These are phyloP conservation scores for Caenorhabditis sp. DNA, from an alignment of 2,888 invertebrate species.

Conservation along the genomic window DNA sequence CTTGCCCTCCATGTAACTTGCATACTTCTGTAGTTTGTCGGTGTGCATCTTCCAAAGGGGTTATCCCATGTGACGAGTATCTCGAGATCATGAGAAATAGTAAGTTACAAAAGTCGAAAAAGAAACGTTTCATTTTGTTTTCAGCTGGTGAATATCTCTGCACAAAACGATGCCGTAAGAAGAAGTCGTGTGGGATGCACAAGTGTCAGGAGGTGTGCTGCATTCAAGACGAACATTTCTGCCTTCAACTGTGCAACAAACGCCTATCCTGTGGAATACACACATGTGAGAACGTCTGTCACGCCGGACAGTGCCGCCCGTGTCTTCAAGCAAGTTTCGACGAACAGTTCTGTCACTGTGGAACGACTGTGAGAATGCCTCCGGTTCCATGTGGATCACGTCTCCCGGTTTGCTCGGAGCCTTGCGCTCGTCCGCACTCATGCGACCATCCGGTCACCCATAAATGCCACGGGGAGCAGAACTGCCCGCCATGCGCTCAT, in stretches of 20 bases:
- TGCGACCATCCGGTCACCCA: conserved; percentile 74
- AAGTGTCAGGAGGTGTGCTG: conserved; percentile 94
- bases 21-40: conserved; percentile 90
- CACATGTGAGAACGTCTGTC: conserved; percentile 92
- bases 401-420: conserved; percentile 89
- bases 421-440: conserved; percentile 91
- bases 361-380: conserved; percentile 91
- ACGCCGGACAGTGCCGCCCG: conserved; percentile 90
- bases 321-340: conserved; percentile 92
- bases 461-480: conserved; percentile 85
- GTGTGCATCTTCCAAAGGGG: conserved; percentile 90
- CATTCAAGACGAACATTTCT: conserved; percentile 91
- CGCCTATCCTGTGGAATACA: conserved; percentile 92
- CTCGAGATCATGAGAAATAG: conserved; percentile 54
- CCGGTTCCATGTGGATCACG: conserved; percentile 95
- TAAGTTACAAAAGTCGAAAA: conserved; percentile 13
- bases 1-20: conserved; percentile 90
- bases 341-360: conserved; percentile 94
- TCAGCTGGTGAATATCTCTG: conserved; percentile 85
- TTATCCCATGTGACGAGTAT: conserved; percentile 74
- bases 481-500: conserved; percentile 92
- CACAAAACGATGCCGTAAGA: conserved; percentile 92
- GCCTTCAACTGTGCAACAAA: conserved; percentile 87
- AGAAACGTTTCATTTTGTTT: conserved; percentile 4
- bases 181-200: conserved; percentile 86